Base-by-base conservation (phyloP, 2,888 invertebrate genomes). In the Eristalis pertinax region DNA sequence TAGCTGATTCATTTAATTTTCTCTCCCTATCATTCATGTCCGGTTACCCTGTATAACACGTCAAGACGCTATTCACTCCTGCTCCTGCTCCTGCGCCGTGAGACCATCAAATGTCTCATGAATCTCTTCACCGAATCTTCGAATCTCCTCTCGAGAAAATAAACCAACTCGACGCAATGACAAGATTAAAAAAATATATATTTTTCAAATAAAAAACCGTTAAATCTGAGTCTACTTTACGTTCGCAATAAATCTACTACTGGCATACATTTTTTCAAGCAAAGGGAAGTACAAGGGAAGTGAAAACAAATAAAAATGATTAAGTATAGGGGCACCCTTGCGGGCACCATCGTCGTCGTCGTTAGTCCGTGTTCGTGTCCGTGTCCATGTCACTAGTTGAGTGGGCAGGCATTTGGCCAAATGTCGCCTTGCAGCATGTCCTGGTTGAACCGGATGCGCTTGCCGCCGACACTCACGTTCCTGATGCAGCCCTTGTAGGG, bases 401-500 rank as follows among this genome's bases (percentile, higher is more conserved):
- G 95, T 0, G 98, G 98, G 90, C 98, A 98, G 4, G 96, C 95
- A 77, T 96, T 96, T 7, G 96, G 94, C 85, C 95, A 95, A 0
- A 98, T 96, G 91, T 96, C 95, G 2, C 98, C 96, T 58, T 95
- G 94, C 5, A 95, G 95, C 86, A 96, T 95, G 41, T 94, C 94
- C 26, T 94, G 93, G 69, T 93, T 93, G n/a, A 96, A 92, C 10
- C 90, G 90, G 50, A 94, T 92, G 1, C 91, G 89, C 58, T 93
- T 92, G 76, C 94, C 95, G 92, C 95, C 95, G 65, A 97, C 95
- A 70, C 94, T 92, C 2, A 97, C 94, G 91, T 97, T 96, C 72
- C 94, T 94, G 64, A 98, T 95, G 91, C 98, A 97, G 26, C 98
- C 97, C 50, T 97, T 95, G 92, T 95, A 99, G 11, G 96, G 96